Conservation (phyloP, 2,113 vertebrate genomes). For the Pedionomus torquatus region DNA sequence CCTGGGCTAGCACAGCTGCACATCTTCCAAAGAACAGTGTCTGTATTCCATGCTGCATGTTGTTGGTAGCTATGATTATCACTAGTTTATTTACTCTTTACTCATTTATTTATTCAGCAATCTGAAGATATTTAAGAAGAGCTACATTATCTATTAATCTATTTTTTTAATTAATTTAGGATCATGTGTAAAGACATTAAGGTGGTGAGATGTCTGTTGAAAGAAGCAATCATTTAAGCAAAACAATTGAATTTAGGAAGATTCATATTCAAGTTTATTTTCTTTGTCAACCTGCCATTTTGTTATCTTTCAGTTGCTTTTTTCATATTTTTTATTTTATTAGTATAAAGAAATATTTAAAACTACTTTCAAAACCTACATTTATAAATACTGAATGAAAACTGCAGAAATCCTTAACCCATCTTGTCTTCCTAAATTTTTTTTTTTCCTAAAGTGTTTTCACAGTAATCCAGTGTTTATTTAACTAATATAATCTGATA, state of each 20-base stretch:
- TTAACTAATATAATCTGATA: not conserved
- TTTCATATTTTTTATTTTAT: not conserved
- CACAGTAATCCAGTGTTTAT: not conserved
- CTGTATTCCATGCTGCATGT: not conserved
- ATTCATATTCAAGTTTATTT: not conserved
- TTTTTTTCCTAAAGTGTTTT: not conserved
- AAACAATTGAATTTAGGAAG: not conserved
- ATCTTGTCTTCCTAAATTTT: not conserved
- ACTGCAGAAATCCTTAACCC: not conserved
- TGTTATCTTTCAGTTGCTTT: not conserved
- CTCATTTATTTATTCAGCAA: not conserved
- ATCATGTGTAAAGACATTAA: not conserved
- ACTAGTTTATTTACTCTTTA: not conserved
- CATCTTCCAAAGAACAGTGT: not conserved
- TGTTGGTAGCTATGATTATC: not conserved
- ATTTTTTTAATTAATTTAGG: not conserved
- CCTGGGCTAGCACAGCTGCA: not conserved
- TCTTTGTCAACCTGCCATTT: not conserved
- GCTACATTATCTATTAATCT: not conserved
- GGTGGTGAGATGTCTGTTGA: not conserved
- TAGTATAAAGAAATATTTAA: not conserved
- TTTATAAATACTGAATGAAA: not conserved
- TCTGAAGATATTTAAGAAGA: not conserved
- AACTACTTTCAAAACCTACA: not conserved
- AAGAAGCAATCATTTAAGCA: not conserved